phyloP scores from a whole-genome alignment of 2,113 vertebrate genomes.

The Pituophis catenifer region DNA sequence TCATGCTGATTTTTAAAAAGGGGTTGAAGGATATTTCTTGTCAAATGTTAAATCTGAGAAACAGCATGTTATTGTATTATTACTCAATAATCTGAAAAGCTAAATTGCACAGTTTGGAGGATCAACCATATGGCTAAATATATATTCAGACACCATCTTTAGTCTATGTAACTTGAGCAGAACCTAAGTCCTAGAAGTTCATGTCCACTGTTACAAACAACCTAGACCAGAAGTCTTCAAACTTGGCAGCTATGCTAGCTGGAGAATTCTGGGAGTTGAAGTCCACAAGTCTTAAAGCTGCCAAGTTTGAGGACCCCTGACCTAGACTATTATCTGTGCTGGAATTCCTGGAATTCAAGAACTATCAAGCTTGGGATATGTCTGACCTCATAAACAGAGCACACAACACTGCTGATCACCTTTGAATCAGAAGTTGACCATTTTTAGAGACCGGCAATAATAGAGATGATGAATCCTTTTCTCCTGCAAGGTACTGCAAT shows the following conservation, averaged over 20 bases:
- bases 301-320: too few relatives aligned
- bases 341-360: neutral
- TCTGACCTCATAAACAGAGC: neutral
- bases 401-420: neutral
- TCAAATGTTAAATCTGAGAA: neutral
- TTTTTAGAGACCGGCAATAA: neutral
- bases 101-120: neutral
- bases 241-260: too few relatives aligned
- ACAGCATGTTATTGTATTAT: neutral
- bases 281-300: too few relatives aligned
- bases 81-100: neutral
- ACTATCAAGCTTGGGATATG: neutral
- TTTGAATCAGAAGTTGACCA: neutral
- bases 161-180: neutral
- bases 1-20: neutral
- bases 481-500: neutral
- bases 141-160: neutral
- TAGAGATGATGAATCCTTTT: neutral
- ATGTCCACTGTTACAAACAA: neutral
- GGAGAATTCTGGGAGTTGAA: too few relatives aligned
- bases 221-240: neutral
- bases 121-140: neutral
- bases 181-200: neutral
- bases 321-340: neutral
- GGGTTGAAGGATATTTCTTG: neutral